Conservation (phyloP, 2,113 vertebrate species). For the Cranoglanis bouderius region DNA sequence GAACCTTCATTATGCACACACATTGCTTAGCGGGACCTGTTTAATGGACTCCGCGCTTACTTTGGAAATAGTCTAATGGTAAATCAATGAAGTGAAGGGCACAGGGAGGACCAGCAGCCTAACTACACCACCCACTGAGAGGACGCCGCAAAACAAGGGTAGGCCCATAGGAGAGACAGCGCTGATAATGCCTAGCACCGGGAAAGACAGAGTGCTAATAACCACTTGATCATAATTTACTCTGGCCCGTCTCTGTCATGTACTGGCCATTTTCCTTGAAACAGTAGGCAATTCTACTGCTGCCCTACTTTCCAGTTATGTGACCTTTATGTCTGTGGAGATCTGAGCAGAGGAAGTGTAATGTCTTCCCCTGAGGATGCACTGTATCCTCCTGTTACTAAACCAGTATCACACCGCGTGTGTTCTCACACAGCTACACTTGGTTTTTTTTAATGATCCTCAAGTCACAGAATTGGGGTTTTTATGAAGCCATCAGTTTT, state of each 20-base stretch:
- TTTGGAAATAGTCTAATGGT: constrained; percentile 70
- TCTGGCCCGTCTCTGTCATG: constrained; percentile 63
- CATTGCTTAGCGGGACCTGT: constrained; percentile 59
- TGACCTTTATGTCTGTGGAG: constrained; percentile 74
- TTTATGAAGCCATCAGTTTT: neutral
- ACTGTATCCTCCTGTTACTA: constrained; percentile 64
- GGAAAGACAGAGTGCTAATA: constrained; percentile 49
- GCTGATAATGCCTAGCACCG: constrained; percentile 43
- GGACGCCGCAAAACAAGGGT: neutral
- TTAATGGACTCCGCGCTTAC: constrained; percentile 76
- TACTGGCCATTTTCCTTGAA: constrained; percentile 61
- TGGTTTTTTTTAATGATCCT: too few species aligned
- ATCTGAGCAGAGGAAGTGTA: constrained; percentile 63
- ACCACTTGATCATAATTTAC: constrained; percentile 69
- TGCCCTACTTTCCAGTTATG: constrained; percentile 71
- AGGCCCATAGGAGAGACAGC: constrained; percentile 27
- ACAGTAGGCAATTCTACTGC: constrained; percentile 63
- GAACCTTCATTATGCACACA: constrained; percentile 69
- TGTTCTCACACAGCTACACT: constrained; percentile 7
- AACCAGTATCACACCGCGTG: constrained; percentile 6
- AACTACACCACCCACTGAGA: constrained; percentile 51
- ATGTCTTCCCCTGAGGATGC: constrained; percentile 64
- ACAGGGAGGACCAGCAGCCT: constrained; percentile 60
- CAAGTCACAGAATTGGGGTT: neutral
- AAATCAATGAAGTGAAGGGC: constrained; percentile 77